A percentile compares a stretch with the other conserved stretches of the same genome.
Conservation (phyloP, 2,113 vertebrate genomes). For the Trematocara variabile region DNA sequence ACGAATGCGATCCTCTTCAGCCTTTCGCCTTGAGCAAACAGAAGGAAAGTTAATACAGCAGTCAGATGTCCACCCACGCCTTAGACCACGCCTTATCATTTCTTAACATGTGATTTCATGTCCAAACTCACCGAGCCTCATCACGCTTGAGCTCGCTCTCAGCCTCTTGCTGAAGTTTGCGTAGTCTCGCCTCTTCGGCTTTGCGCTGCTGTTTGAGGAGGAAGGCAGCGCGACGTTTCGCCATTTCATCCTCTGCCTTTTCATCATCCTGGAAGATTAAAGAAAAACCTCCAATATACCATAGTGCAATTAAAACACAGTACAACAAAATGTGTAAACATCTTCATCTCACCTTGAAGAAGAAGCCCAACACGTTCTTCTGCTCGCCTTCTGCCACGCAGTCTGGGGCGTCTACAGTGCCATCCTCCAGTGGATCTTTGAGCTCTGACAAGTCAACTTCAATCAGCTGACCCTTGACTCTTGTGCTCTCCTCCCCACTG, state of each 20-base stretch:
- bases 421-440: constrained; percentile 74
- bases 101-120: not conserved
- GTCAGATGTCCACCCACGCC: not conserved
- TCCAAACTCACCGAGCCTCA: constrained; percentile 79
- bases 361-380: constrained; percentile 89
- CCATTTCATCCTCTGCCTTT: constrained; percentile 92
- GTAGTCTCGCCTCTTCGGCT: constrained; percentile 84
- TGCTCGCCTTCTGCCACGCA: constrained; percentile 75
- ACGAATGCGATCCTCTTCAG: constrained; percentile 89
- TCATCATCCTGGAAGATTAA: constrained; percentile 81
- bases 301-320: not conserved
- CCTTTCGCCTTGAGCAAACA: constrained; percentile 81
- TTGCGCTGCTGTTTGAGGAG: constrained; percentile 94
- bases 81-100: not conserved
- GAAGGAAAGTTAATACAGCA: not conserved
- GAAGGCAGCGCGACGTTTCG: constrained; percentile 89
- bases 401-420: constrained; percentile 53
- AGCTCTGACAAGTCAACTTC: constrained; percentile 88
- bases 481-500: constrained; percentile 69
- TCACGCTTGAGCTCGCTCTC: constrained; percentile 90
- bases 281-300: not conserved
- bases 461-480: constrained; percentile 83
- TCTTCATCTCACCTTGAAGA: constrained; percentile 86
- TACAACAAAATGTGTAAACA: not conserved
- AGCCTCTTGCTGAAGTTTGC: constrained; percentile 87